Evolutionary conservation across 2,888 invertebrate genomes (phyloP).

Genomic region (Tinea trinotella): DNA sequence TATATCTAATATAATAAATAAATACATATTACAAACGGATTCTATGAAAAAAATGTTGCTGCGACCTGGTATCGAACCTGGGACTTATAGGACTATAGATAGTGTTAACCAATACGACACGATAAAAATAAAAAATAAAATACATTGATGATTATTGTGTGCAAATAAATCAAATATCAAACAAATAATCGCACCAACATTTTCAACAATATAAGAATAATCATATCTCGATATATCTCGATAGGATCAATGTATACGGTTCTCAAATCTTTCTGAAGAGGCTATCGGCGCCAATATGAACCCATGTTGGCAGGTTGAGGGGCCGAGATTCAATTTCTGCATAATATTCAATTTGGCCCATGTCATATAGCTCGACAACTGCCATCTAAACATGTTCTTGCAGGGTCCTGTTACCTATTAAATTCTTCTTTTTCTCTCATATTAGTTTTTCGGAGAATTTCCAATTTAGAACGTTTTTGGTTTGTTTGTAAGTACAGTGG

Average conservation of each 20-base stretch:
- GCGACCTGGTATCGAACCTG: too few species aligned
- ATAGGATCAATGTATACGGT: constrained; percentile 1
- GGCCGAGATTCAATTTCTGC: constrained; percentile 45
- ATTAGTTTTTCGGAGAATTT: not conserved
- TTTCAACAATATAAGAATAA: not conserved
- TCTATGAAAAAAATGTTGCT: too few species aligned
- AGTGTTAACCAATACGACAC: too few species aligned
- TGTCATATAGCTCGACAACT: constrained; percentile 39
- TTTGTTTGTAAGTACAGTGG: not conserved
- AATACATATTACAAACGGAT: too few species aligned
- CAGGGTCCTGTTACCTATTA: constrained; percentile 11
- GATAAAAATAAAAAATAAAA: too few species aligned
- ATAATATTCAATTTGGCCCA: constrained; percentile 55
- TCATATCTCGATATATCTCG: not conserved
- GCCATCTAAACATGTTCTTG: constrained; percentile 24
- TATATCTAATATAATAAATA: too few species aligned
- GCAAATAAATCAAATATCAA: too few species aligned
- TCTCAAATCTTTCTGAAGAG: constrained; percentile 13
- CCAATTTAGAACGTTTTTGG: not conserved
- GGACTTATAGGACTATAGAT: too few species aligned
- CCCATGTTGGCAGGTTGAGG: constrained; percentile 12
- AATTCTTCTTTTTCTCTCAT: constrained; percentile 15
- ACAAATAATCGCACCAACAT: too few species aligned
- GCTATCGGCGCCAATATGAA: constrained; percentile 16
- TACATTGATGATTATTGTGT: too few species aligned